These are phyloP conservation scores for Volucella bombylans DNA, from an alignment of 2,888 invertebrate species.

Conservation along the genomic window DNA sequence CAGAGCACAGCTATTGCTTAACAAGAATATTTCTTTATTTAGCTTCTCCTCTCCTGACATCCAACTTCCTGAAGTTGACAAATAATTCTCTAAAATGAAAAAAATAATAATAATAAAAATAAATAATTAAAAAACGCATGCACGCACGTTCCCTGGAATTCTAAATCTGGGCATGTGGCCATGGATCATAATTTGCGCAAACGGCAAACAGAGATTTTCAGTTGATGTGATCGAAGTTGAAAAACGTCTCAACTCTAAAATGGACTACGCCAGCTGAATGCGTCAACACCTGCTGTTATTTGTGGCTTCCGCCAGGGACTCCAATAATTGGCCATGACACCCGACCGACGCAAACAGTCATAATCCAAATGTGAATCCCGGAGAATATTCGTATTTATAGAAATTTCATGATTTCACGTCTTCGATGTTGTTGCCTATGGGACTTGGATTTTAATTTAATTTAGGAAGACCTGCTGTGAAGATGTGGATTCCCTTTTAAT, in stretches of 20 bases:
- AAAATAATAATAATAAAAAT: too few relatives aligned
- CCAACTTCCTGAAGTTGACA: constrained; percentile 59
- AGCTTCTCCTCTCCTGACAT: constrained; percentile 42
- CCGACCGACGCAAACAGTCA: constrained; percentile 52
- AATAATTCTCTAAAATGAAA: constrained; percentile 39
- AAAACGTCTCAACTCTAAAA: constrained; percentile 68
- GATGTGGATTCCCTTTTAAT: constrained; percentile 58
- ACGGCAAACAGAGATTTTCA: background rate
- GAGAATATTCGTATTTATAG: constrained; percentile 39
- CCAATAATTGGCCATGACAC: constrained; percentile 73
- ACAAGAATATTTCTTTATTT: constrained; percentile 34
- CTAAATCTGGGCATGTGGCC: constrained; percentile 56
- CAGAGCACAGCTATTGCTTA: background rate
- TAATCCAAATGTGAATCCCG: constrained; percentile 11
- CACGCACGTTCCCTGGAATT: constrained; percentile 33
- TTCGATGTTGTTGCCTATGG: constrained; percentile 28
- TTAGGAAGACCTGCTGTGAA: constrained; percentile 19
- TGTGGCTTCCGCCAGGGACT: constrained; percentile 72
- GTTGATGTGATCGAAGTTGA: constrained; percentile 66
- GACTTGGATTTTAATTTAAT: constrained; percentile 44
- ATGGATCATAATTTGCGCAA: constrained; percentile 61
- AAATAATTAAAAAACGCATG: background rate
- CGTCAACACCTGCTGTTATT: constrained; percentile 75
- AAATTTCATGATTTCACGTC: constrained; percentile 13
- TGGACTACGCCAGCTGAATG: constrained; percentile 73